Base-by-base conservation (phyloP, 2,797 vertebrate genomes). In the Setipinna tenuifilis region DNA sequence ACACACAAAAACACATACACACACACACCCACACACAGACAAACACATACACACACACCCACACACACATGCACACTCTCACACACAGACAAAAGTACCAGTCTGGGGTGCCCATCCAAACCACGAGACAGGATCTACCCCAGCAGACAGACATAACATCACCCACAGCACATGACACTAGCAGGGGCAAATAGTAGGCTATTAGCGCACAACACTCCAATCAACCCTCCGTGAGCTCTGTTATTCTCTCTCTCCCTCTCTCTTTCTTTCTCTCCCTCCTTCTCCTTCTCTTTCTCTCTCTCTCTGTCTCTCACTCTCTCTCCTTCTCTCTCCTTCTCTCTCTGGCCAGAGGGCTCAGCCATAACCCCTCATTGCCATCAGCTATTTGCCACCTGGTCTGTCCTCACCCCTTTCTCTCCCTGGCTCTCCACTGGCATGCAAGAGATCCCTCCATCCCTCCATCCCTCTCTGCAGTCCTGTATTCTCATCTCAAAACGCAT, bases 131-230 rank as follows among this genome's bases (percentile, higher is more conserved):
- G 31, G 68, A 75, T 75, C 68, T 75, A 4, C 16, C 68, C 31
- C 68, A 35, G 68, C 16, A 75, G 68, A 75, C 68, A 41, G 68
- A 75, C 68, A 75, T 75, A 75, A 75, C 68, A 75, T 75, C 68
- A 75, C 28, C 68, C 68, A 41, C 31, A 6, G 31, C 68, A 75
- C 68, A 75, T 75, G 68, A 41, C 31, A 17, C 31, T 6, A 59
- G 31, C 31, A 16, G 6, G 31, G 31, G 17, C 68, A 17, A 68
- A 41, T 41, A 75, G 68, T 19, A 41, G 68, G 3, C 31, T 10
- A 75, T 75, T 75, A 75, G 68, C 68, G 25, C 3, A 68, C 59
- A 62, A 21, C 17, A 31, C n/a, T 0, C 65, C 14, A 14, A 68
- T 68, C 65, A 28, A 14, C 65, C 23, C 65, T 68, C 23, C 28